Conservation (phyloP, 2,113 vertebrate genomes). For the Grantiella picta region DNA sequence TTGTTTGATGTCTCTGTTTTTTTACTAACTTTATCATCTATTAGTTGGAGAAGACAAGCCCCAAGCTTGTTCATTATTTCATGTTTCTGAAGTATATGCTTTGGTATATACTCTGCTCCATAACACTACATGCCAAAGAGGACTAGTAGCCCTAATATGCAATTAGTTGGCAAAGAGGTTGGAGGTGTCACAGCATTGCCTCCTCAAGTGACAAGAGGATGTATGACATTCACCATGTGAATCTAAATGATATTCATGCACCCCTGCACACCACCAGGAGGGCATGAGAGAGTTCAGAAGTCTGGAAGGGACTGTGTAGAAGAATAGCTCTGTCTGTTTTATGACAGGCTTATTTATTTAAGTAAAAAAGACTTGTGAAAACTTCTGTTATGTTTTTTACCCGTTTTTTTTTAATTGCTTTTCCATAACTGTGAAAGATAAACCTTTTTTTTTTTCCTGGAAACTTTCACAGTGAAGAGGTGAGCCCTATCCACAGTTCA, state of each 20-base stretch:
- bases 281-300: not conserved
- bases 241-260: not conserved
- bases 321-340: not conserved
- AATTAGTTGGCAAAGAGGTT: not conserved
- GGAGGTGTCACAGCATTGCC: not conserved
- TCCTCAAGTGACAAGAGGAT: not conserved
- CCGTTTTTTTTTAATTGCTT: not conserved
- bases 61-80: not conserved
- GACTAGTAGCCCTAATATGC: not conserved
- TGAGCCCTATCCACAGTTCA: not conserved
- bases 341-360: not conserved
- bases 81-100: not conserved
- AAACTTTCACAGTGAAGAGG: not conserved
- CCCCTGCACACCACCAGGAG: rapidly evolving
- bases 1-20: not conserved
- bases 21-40: not conserved
- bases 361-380: not conserved
- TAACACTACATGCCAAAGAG: not conserved
- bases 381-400: not conserved
- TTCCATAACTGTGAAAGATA: not conserved
- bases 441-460: not conserved
- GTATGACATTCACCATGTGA: not conserved
- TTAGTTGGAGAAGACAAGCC: not conserved
- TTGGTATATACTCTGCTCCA: not conserved
- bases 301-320: not conserved